Base-by-base conservation (phyloP, 2,113 vertebrate genomes). In the Pyrgilauda ruficollis region DNA sequence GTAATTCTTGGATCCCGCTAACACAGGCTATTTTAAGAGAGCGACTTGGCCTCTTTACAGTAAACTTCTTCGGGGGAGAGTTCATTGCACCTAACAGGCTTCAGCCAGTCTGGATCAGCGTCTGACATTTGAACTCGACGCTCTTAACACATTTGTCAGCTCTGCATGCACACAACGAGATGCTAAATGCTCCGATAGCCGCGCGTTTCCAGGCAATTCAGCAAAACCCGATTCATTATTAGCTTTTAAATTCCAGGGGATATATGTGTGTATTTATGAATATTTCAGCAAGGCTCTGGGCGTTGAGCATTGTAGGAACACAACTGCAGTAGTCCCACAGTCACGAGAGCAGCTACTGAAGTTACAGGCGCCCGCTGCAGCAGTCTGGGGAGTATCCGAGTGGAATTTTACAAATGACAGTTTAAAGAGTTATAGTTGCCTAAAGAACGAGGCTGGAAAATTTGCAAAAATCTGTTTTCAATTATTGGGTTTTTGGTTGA, bases 1-100 rank as follows among this genome's bases (percentile, higher is more conserved):
- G 96, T 96, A 96, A 97, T 94, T 97, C 95, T 96, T 97, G 96
- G 93, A 96, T 89, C 62, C 77, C 69, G 84, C 94, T 93, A 97
- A 87, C 94, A 87, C 69, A 73, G 81, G 58, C 96, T 97, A 95
- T 97, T 97, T 97, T 96, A 95, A 84, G 96, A 93, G 88, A 85
- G 62, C 46, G 0, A 89, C 94, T 96, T 96, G 96, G 93, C 96
- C 91, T 89, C 94, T 91, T 93, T 92, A 95, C 95, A 91, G 91
- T 94, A 84, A 93, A 91, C 91, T 93, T 96, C 91, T 97, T 94
- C 3, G 11, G 93, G 74, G 94, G 91, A 95, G 95, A 95, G 95
- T 96, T 96, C 95, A 69, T 94, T 95, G 94, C 95, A 96, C 95
- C 96, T 96, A 75, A 73, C 89, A 72, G 89, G 96, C 86, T 72